phyloP scores from a whole-genome alignment of 2,797 vertebrate genomes.

The Okamejei kenojei region DNA sequence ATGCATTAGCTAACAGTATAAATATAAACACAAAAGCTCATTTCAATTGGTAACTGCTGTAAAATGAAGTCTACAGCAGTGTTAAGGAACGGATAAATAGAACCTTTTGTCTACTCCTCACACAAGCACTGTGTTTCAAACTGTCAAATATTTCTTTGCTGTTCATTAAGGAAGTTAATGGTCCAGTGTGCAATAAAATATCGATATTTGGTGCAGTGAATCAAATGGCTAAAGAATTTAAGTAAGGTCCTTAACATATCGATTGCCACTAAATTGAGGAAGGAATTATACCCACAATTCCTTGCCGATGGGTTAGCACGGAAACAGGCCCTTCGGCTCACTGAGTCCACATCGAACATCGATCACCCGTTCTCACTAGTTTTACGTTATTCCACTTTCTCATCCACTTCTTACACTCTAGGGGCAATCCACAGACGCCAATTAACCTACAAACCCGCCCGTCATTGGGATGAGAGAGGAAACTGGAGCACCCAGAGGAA shows the following conservation, averaged over 20 bases:
- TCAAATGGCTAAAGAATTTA: constrained; percentile 1
- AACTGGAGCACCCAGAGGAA: no score
- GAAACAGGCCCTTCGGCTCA: no score
- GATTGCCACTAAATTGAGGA: not conserved
- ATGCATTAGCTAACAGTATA: not conserved
- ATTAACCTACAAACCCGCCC: no score
- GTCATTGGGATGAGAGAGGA: no score
- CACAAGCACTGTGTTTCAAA: not conserved
- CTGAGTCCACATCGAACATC: no score
- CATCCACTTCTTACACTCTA: no score
- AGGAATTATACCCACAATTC: not conserved
- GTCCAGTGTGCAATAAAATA: not conserved
- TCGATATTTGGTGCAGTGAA: not conserved
- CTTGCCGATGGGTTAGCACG: no score
- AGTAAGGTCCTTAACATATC: not conserved
- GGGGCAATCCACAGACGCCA: no score
- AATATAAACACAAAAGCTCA: constrained; percentile 1
- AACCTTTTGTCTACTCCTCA: constrained; percentile 1
- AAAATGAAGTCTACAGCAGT: constrained; percentile 20
- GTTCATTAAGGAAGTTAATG: constrained; percentile 15
- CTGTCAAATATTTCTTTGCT: constrained; percentile 2
- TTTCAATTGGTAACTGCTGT: not conserved
- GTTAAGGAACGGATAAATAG: constrained; percentile 18
- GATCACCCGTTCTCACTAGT: no score
- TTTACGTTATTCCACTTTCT: no score